Conservation (phyloP, 2,113 vertebrate genomes). For the Tachuris rubrigastra region DNA sequence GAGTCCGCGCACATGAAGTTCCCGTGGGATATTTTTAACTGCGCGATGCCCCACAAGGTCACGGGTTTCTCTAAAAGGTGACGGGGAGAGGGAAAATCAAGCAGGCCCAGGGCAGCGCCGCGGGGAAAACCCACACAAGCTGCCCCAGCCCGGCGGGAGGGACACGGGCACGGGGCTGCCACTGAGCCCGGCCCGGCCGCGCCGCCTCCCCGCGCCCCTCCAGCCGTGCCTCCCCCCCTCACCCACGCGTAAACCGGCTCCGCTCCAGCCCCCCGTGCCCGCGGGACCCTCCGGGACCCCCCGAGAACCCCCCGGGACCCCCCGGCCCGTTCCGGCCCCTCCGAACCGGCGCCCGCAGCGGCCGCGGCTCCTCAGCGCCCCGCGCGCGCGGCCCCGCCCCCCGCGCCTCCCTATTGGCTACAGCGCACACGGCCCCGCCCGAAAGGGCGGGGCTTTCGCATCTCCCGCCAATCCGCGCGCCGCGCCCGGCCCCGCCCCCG, state of each 20-base stretch:
- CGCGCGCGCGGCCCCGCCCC: not conserved
- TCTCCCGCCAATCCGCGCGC: not conserved
- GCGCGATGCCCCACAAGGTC: not conserved
- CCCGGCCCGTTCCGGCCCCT: not conserved
- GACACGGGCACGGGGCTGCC: not conserved
- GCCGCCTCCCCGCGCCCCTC: not conserved
- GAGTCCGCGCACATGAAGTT: not conserved
- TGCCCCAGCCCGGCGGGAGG: not conserved
- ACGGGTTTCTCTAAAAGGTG: not conserved
- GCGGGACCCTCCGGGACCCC: not conserved
- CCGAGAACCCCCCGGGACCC: not conserved
- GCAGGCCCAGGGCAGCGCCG: not conserved
- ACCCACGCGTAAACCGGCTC: not conserved
- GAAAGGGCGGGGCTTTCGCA: rapidly evolving
- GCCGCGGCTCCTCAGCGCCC: not conserved
- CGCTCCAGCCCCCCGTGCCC: too few relatives aligned
- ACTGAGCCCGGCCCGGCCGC: not conserved
- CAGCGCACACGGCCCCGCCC: rapidly evolving
- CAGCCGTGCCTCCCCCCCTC: not conserved
- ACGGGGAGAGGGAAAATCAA: not conserved
- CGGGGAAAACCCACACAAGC: not conserved
- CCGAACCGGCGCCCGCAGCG: not conserved
- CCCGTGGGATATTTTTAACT: not conserved
- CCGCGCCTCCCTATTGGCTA: not conserved
- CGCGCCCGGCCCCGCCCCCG: rapidly evolving